Conservation (phyloP, 2,113 vertebrate species). For the Ammodytes marinus region DNA sequence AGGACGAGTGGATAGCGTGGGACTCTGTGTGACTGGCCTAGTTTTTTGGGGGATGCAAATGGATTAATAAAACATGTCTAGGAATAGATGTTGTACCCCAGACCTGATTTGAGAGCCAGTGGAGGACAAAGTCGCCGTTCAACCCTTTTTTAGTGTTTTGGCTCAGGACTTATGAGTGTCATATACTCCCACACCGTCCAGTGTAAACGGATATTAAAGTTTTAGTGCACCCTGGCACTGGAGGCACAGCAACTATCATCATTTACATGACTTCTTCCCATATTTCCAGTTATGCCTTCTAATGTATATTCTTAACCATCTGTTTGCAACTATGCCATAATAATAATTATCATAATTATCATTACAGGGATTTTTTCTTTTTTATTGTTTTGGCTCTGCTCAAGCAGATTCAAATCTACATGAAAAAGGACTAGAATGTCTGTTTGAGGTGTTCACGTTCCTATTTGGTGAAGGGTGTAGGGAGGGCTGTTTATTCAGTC, state of each 20-base stretch:
- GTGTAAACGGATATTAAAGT: background rate
- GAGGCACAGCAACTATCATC: background rate
- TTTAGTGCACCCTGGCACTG: background rate
- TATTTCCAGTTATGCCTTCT: background rate
- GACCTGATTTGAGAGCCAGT: conserved; percentile 56
- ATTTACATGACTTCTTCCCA: background rate
- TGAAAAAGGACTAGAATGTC: background rate
- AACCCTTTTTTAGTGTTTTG: conserved; percentile 18
- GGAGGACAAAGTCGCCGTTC: conserved; percentile 44
- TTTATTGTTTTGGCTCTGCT: background rate
- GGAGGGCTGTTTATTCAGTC: background rate
- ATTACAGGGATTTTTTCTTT: background rate
- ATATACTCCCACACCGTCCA: conserved; percentile 1
- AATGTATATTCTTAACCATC: background rate
- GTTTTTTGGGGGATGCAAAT: conserved; percentile 70
- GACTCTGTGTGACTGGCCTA: conserved; percentile 70
- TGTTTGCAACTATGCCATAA: background rate
- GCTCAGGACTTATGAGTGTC: conserved; percentile 10
- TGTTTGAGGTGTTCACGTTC: background rate
- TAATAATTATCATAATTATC: background rate
- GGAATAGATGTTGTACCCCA: conserved; percentile 68
- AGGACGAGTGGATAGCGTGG: conserved; percentile 52
- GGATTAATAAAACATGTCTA: conserved; percentile 83
- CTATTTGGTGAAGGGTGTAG: background rate
- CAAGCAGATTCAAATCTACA: background rate